phyloP scores from a whole-genome alignment of 2,113 vertebrate genomes.

The Saguinus imperator region DNA sequence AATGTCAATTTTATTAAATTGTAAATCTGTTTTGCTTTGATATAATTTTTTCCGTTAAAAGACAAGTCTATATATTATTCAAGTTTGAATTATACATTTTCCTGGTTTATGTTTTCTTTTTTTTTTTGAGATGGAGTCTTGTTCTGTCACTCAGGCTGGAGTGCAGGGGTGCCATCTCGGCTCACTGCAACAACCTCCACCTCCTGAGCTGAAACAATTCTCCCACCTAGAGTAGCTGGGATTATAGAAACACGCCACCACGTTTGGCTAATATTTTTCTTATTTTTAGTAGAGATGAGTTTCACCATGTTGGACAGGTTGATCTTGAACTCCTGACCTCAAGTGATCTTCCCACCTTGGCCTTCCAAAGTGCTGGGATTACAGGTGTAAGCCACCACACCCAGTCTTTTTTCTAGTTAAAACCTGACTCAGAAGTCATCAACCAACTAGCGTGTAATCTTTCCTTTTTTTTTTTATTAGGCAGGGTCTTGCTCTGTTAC shows the following conservation, averaged over 20 bases:
- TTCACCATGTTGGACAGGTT: too few species aligned
- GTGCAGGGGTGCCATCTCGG: not conserved
- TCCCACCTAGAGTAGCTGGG: not conserved
- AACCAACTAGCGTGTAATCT: not conserved
- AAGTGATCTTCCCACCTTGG: too few species aligned
- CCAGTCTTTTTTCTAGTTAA: not conserved
- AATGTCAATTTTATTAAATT: slow-evolving; percentile 19
- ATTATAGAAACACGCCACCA: not conserved
- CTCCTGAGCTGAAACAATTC: not conserved
- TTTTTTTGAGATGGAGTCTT: not conserved
- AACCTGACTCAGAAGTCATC: not conserved
- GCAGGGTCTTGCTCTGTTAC: too few species aligned
- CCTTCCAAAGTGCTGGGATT: too few species aligned
- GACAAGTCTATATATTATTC: not conserved
- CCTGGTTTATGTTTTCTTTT: not conserved
- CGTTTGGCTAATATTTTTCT: not conserved
- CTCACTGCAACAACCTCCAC: not conserved
- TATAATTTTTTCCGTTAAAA: not conserved
- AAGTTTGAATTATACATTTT: not conserved
- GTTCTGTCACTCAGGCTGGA: not conserved
- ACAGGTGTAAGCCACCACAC: not conserved
- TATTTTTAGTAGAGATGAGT: not conserved
- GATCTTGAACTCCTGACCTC: too few species aligned
- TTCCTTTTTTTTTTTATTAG: not conserved
- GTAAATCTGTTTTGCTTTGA: slow-evolving; percentile 8